Base-by-base conservation (phyloP, 2,797 vertebrate genomes). In the Gadopsis marmoratus region DNA sequence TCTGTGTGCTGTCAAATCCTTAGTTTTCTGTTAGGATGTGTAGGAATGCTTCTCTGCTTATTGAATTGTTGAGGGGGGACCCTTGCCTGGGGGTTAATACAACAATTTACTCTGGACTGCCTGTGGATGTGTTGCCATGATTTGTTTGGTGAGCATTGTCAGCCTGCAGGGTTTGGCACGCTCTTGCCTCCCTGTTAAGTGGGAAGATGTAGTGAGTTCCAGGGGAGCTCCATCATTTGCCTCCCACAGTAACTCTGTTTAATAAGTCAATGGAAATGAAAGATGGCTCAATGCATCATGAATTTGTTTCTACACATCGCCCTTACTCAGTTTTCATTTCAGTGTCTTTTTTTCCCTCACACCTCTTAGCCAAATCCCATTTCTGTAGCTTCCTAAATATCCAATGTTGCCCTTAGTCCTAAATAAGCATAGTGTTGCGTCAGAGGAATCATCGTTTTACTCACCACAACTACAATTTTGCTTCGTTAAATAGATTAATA, bases 21-120 rank as follows among this genome's bases (percentile, higher is more conserved):
- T 64, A 69, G 88, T 73, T 87, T 86, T 83, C 86, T 71, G 81
- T 90, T 82, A 77, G 77, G 79, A 89, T 88, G 90, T 91, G 88
- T 87, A 86, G 87, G 86, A 93, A 87, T 87, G 89, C 63, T 64
- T 89, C 87, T 92, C 79, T 68, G 81, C 86, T 93, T 94, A 93
- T 94, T 93, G 92, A 93, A 93, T 94, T 93, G 89, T 94, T 90
- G 85, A 86, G 83, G 81, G 84, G 86, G 84, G 89, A 87, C 86
- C 89, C 86, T 94, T 87, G 94, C 94, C 92, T 92, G 84, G 85
- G 93, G 94, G 93, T 93, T 93, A 95, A 93, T 94, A 87, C 86
- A 94, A 94, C 92, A 94, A 94, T 95, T 95, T 94, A 93, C 91
- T 91, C 78, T 87, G 89, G 91, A 94, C 91, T 89, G 92, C 94